These are phyloP conservation scores for Leptosomus discolor DNA, from an alignment of 2,113 vertebrate genomes.

Conservation along the genomic window DNA sequence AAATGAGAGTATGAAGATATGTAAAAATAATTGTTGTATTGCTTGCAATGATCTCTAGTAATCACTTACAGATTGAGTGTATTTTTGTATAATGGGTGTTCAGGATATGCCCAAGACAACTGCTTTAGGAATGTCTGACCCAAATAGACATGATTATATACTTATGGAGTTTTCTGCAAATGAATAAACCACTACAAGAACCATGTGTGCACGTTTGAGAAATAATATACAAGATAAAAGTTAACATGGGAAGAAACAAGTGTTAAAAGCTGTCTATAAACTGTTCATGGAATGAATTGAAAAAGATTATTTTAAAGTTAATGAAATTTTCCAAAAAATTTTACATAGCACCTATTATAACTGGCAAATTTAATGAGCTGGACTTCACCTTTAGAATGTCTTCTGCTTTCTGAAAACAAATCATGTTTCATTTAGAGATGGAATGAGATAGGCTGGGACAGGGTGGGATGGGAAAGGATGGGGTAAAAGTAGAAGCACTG, in stretches of 20 bases:
- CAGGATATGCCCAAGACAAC: background rate
- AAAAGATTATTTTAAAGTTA: background rate
- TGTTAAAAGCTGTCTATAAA: background rate
- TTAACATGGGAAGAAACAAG: background rate
- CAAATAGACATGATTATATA: background rate
- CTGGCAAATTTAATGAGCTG: background rate
- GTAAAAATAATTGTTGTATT: background rate
- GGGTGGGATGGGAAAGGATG: background rate
- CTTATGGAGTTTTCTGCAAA: background rate
- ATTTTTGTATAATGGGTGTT: background rate
- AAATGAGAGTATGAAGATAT: background rate
- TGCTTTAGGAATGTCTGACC: constrained; percentile 13
- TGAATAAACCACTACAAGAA: background rate
- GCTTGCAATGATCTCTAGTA: background rate
- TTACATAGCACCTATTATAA: background rate
- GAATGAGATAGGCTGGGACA: background rate
- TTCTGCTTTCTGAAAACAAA: background rate
- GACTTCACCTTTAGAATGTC: background rate
- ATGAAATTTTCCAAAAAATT: background rate
- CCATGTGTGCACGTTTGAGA: background rate
- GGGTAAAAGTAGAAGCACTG: background rate
- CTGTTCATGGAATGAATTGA: background rate
- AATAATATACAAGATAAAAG: background rate
- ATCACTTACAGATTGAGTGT: constrained; percentile 13
- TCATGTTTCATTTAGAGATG: background rate